These are phyloP conservation scores for Pseudococcus longispinus DNA, from an alignment of 2,888 invertebrate species.

Conservation along the genomic window DNA sequence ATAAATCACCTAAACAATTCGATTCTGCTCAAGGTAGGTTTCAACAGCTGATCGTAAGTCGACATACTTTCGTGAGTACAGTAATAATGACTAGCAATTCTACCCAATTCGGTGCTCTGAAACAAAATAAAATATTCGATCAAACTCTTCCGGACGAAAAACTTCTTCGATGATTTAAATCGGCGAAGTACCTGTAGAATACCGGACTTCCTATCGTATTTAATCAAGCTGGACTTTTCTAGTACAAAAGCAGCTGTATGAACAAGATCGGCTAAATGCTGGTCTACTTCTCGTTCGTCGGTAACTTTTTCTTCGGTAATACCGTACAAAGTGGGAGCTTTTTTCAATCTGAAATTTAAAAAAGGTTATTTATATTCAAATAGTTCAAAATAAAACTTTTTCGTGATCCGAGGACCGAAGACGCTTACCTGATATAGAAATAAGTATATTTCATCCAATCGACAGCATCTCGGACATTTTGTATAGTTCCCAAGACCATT, in stretches of 20 bases:
- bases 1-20: conserved; percentile 77
- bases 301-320: conserved; percentile 80
- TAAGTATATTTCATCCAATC: conserved; percentile 97
- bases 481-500: conserved; percentile 92
- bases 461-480: conserved; percentile 87
- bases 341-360: conserved; percentile 75
- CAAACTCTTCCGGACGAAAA: not conserved
- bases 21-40: conserved; percentile 96
- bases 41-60: conserved; percentile 93
- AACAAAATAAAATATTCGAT: conserved; percentile 63
- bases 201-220: conserved; percentile 94
- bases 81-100: conserved; percentile 98
- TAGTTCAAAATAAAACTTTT: too few species aligned
- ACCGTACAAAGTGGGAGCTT: conserved; percentile 88
- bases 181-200: conserved; percentile 69
- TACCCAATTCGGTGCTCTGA: conserved; percentile 87
- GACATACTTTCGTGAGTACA: conserved; percentile 97
- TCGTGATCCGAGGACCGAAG: not conserved
- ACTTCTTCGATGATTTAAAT: not conserved
- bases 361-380: too few species aligned
- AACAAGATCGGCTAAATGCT: conserved; percentile 90
- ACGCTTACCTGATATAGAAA: conserved; percentile 76
- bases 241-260: conserved; percentile 92
- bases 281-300: conserved; percentile 84
- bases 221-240: conserved; percentile 92